These are phyloP conservation scores for Cheiracanthium punctorium DNA, from an alignment of 2,888 invertebrate species.

Conservation along the genomic window DNA sequence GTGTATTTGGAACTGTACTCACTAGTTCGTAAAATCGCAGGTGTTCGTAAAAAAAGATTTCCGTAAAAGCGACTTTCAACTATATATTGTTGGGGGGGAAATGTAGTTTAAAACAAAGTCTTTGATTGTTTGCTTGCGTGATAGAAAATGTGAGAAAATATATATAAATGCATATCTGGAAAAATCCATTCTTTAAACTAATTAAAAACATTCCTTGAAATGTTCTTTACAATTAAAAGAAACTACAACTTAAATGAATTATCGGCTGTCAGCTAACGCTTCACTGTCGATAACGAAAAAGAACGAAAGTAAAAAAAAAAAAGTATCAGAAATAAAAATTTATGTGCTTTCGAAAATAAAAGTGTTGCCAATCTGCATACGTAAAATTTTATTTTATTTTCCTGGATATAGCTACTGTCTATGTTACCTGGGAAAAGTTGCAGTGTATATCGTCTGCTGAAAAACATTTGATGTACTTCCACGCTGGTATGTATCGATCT, in stretches of 20 bases:
- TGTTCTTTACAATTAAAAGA: background rate
- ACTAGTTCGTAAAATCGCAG: no score
- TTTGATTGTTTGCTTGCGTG: background rate
- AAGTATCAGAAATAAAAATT: no score
- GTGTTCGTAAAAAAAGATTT: no score
- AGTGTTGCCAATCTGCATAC: background rate
- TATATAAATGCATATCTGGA: background rate
- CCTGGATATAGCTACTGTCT: background rate
- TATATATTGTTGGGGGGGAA: no score
- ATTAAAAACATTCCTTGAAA: background rate
- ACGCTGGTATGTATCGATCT: background rate
- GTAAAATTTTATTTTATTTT: background rate
- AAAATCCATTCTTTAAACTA: background rate
- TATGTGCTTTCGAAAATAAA: no score
- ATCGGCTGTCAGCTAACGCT: background rate
- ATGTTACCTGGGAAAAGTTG: background rate
- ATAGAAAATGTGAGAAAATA: background rate
- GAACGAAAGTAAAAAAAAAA: background rate
- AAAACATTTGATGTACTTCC: constrained; percentile 1
- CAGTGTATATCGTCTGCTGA: background rate
- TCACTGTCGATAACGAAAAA: background rate
- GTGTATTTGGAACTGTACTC: no score
- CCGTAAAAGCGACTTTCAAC: no score
- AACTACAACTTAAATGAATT: background rate
- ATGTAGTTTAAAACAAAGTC: background rate